Percentiles rank a stretch among this genome's conserved stretches.
Conservation (phyloP, 2,888 invertebrate genomes). For the Phyto melanocephala region DNA sequence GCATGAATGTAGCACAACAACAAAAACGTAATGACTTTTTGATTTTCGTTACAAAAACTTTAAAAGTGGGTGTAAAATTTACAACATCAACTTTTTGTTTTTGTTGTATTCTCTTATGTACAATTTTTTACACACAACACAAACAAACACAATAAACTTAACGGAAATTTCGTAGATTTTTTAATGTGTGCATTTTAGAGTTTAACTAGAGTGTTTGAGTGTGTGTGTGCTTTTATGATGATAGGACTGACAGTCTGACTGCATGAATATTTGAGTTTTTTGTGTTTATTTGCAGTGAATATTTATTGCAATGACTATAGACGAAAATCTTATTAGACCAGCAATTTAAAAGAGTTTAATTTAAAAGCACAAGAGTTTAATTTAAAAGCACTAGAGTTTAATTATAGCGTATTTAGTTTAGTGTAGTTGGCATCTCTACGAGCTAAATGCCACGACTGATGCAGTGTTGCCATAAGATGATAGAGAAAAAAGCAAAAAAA, state of each 20-base stretch:
- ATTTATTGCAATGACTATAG: slow-evolving; percentile 2
- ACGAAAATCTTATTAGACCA: not conserved
- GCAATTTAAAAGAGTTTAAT: slow-evolving; percentile 4
- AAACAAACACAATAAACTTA: slow-evolving; percentile 33
- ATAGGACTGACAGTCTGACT: not conserved
- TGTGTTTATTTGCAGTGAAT: not conserved
- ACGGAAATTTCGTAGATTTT: slow-evolving; percentile 25
- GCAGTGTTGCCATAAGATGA: too few species aligned
- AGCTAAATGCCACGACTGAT: too few species aligned
- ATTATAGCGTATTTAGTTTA: too few species aligned
- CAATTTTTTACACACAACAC: slow-evolving; percentile 11
- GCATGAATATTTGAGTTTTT: slow-evolving; percentile 3
- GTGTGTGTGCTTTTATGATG: not conserved
- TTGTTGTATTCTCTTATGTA: too few species aligned
- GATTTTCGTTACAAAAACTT: slow-evolving; percentile 16
- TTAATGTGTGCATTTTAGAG: not conserved
- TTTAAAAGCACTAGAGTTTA: too few species aligned
- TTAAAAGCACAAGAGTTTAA: not conserved
- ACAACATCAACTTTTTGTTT: slow-evolving; percentile 44
- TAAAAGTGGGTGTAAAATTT: slow-evolving; percentile 62
- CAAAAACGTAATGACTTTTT: slow-evolving; percentile 36
- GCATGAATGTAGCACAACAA: slow-evolving; percentile 13
- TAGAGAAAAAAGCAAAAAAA: too few species aligned
- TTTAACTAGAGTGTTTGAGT: too few species aligned
- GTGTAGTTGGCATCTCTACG: too few species aligned